Conservation (phyloP, 64 coral and sea anemone genomes). For the Trachythela sp. region DNA sequence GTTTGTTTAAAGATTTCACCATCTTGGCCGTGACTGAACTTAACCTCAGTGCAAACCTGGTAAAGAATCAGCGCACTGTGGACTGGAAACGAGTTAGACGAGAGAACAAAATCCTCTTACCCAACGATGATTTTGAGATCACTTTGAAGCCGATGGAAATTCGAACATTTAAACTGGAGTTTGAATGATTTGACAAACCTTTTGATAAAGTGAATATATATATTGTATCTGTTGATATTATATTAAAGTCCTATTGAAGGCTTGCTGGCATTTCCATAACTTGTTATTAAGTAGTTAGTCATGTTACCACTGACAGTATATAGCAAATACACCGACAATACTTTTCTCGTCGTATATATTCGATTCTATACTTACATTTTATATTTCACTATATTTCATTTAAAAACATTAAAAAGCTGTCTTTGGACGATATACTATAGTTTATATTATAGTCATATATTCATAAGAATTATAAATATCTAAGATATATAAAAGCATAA, state of each 20-base stretch:
- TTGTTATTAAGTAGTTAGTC: too few relatives aligned
- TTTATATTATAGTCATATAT: not conserved
- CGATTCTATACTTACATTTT: not conserved
- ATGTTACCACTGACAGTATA: not conserved
- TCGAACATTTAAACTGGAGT: not conserved
- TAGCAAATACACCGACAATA: not conserved
- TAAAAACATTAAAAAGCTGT: not conserved
- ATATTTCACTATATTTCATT: not conserved
- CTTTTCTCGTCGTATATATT: not conserved
- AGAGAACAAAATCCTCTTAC: too few relatives aligned
- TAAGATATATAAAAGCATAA: not conserved
- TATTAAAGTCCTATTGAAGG: too few relatives aligned
- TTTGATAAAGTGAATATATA: too few relatives aligned
- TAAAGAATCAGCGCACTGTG: not conserved
- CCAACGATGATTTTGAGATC: not conserved
- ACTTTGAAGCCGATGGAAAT: not conserved
- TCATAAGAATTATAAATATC: not conserved
- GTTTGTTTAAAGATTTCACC: conserved; percentile 68
- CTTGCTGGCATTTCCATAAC: too few relatives aligned
- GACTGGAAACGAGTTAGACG: too few relatives aligned
- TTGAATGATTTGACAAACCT: too few relatives aligned
- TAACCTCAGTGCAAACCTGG: conserved; percentile 68
- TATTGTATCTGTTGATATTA: too few relatives aligned
- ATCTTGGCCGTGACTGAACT: conserved; percentile 63
- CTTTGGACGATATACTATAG: not conserved